Base-by-base conservation (phyloP, 2,888 invertebrate species). In the Phragmatobia fuliginosa region DNA sequence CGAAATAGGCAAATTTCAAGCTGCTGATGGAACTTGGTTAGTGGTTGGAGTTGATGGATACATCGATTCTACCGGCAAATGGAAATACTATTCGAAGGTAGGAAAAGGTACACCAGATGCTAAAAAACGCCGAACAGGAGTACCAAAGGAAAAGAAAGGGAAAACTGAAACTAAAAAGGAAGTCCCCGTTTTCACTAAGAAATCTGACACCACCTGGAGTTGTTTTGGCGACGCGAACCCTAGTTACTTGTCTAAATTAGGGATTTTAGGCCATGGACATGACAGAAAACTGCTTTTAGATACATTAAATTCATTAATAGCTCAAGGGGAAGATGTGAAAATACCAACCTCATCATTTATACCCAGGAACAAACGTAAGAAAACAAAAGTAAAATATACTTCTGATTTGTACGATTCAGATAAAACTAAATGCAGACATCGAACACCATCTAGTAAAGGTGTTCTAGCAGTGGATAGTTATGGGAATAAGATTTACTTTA, bases 11-110 rank as follows among this genome's bases (percentile, higher is more conserved):
- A 94, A 92, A 83, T 94, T 94, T 67, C 92, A 92, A 81, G 71
- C 85, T 33, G 65, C 76, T 14, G 87, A 89, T 77, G 90, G 88
- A 2, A 84, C 86, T 67, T 92, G 92, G 93, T 77, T 91, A 21
- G 83, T 89, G 10, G 87, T 94, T 41, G 94, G 95, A 10, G 82
- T 94, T 16, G 94, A 95, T 81, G 94, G 94, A 11, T 94, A 87
- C 73, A 81, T 95, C 21, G 92, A 94, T 75, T 25, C 76, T 62
- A 79, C 88, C 63, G 88, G 88, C 11, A 91, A 83, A 76, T 94
- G 95, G 94, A 88, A 82, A 66, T 89, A 70, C 78, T 94, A 94
- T 75, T 68, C 87, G 8, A 90, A 76, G 67, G 28, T 16, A 56
- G 72, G 83, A 7, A 85, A 73, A 76, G 70, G 36, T 36, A 45